Evolutionary conservation across 2,113 vertebrate species (phyloP), one percentile per base, ranked within the genome.

Genomic region (Odontesthes bonariensis): DNA sequence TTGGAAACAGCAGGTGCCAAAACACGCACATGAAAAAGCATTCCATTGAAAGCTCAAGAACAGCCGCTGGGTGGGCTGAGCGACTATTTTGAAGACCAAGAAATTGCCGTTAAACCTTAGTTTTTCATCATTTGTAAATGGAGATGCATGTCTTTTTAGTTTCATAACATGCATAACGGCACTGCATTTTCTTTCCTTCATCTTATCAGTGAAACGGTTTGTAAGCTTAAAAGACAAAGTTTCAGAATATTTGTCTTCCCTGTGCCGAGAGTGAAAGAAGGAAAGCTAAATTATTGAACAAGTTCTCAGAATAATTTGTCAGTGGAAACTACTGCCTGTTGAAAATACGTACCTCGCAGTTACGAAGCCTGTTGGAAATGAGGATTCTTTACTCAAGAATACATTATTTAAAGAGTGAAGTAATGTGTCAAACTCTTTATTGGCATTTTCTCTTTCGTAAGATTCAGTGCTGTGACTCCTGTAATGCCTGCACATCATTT

Each of bases 401-500:
- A 22, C 11, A 14, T 52, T 56, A 11, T 63, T 62, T 69, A 58
- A 23, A 46, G 20, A 57, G 27, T 32, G n/a, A 14, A 56, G 49
- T 27, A 65, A 17, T 33, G 20, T 16, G 63, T 68, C 14, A 20
- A 54, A 53, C 31, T 62, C 58, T 53, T 31, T 2, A 8, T 33
- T n/a, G 17, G 6, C 40, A 23, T 55, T 54, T 22, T 57, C 16
- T 42, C 22, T 16, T 51, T 35, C 56, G 23, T 55, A 51, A 57
- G 27, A 63, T 64, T 63, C 68, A 59, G 23, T 23, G 6, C 55
- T 6, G 0, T 54, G 58, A 27, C 40, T 75, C 35, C n/a, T 19
- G 10, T 31, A 67, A 44, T 20, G 51, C 17, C 57, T n/a, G 23
- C 64, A 23, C 31, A 47, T 64, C 8, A 64, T 83, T 75, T 72